Evolutionary conservation across 2,113 vertebrate genomes (phyloP), one percentile per base, ranked within the genome.

Genomic region (Pelobates fuscus): DNA sequence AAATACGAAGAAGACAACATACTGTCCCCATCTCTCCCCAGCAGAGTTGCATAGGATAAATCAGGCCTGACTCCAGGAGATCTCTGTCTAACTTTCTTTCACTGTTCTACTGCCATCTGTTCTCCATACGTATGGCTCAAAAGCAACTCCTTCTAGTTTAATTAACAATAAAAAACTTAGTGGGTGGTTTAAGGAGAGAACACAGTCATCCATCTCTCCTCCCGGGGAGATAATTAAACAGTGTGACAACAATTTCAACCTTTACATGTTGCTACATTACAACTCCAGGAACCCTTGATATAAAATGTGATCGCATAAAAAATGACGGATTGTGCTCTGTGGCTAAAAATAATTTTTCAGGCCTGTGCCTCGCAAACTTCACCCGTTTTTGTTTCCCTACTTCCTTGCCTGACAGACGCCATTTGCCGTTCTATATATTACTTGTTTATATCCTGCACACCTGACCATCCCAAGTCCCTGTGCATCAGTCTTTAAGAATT

Each of bases 101-200:
- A 44, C 54, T 60, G n/a, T 44, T 46, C 27, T 29, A 3, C 15
- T 10, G 10, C 57, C 73, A 77, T 77, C 73, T 77, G 73, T 32
- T 76, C 64, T 17, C 20, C 64, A 76, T 49, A 67, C 44, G 26
- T 60, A 18, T 8, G 12, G 25, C 54, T 60, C 14, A 61, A 54
- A 68, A 76, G 41, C 63, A 59, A 67, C 37, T 14, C 55, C 55
- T 77, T 60, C 60, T 68, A 68, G 64, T 76, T 76, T 76, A 76
- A 76, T 76, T 76, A 76, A 60, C 72, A 52, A 60, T 67, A 67
- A 76, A 60, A 61, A 14, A 59, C 54, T 61, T 7, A 67, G 57
- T 30, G 68, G 76, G 25, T 52, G 60, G 29, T 46, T 57, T 20
- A 27, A n/a, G 43, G 77, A 43, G 5, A 25, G 2, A 30, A 30